Percentiles rank a stretch among this genome's conserved stretches.
Conservation (phyloP, 2,888 invertebrate species). For the Dynastes hyllus region DNA sequence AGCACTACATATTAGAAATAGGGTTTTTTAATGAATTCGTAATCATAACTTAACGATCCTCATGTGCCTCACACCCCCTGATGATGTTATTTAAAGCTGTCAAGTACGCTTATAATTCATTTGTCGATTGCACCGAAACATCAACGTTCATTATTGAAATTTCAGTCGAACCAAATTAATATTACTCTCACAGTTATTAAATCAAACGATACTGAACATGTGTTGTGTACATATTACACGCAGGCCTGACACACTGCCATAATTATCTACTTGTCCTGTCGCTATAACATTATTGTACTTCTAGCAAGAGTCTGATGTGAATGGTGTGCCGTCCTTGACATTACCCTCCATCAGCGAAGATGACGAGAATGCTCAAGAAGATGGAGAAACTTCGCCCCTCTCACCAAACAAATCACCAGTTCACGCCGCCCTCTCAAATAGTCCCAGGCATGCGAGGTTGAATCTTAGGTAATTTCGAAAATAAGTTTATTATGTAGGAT, state of each 20-base stretch:
- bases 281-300: conserved; percentile 51
- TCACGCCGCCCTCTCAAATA: conserved; percentile 70
- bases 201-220: too few species aligned
- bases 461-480: conserved; percentile 70
- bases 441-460: conserved; percentile 82
- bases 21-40: too few species aligned
- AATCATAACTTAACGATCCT: too few species aligned
- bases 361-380: conserved; percentile 89
- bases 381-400: conserved; percentile 79
- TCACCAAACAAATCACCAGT: conserved; percentile 78
- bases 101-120: too few species aligned
- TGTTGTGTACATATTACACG: too few species aligned
- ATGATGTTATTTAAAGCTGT: too few species aligned
- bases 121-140: too few species aligned
- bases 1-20: too few species aligned
- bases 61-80: too few species aligned
- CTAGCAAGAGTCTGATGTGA: conserved; percentile 82
- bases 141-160: too few species aligned
- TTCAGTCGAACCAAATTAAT: too few species aligned
- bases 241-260: background rate
- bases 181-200: too few species aligned
- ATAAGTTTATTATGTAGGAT: background rate
- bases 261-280: background rate
- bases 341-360: conserved; percentile 96
- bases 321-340: conserved; percentile 86